phyloP scores from a whole-genome alignment of 1,140 invertebrate genomes.

The Dufourea novaeangliae region DNA sequence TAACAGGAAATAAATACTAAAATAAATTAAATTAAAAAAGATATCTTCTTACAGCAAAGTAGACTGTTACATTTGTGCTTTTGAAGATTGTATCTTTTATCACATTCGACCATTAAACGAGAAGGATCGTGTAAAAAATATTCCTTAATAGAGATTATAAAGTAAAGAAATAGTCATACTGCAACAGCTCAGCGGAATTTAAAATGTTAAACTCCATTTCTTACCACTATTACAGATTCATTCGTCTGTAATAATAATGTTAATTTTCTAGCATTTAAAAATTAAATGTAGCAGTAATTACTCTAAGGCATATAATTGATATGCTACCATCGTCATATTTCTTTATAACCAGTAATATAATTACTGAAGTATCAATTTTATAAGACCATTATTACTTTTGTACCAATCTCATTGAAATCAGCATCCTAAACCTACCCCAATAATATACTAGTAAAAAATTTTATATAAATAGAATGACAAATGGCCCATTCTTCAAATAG shows the following conservation, averaged over 20 bases:
- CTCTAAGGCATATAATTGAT: conserved; percentile 50
- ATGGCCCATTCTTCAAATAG: conserved; percentile 18
- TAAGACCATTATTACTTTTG: conserved; percentile 2
- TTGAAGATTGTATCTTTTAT: conserved; percentile 30
- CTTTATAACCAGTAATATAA: conserved; percentile 36
- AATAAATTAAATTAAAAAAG: not conserved
- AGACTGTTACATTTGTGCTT: conserved; percentile 25
- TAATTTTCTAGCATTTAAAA: conserved; percentile 15
- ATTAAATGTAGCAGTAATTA: conserved; percentile 17
- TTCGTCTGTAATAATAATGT: not conserved
- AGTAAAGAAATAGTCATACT: conserved; percentile 23
- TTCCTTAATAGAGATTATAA: conserved; percentile 3
- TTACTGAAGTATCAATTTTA: conserved; percentile 31
- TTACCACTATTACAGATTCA: conserved; percentile 12
- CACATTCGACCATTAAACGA: conserved; percentile 13
- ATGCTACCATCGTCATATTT: conserved; percentile 49
- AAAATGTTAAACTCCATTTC: not conserved
- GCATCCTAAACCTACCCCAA: conserved; percentile 38
- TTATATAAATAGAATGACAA: conserved; percentile 57
- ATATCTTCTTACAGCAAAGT: conserved; percentile 19
- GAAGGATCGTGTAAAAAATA: not conserved
- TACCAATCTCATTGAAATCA: not conserved
- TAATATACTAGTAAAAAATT: conserved; percentile 62
- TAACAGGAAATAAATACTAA: not conserved
- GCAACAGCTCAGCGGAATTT: not conserved